These are phyloP conservation scores for Bujurquina vittata DNA, from an alignment of 2,113 vertebrate species.

Conservation along the genomic window DNA sequence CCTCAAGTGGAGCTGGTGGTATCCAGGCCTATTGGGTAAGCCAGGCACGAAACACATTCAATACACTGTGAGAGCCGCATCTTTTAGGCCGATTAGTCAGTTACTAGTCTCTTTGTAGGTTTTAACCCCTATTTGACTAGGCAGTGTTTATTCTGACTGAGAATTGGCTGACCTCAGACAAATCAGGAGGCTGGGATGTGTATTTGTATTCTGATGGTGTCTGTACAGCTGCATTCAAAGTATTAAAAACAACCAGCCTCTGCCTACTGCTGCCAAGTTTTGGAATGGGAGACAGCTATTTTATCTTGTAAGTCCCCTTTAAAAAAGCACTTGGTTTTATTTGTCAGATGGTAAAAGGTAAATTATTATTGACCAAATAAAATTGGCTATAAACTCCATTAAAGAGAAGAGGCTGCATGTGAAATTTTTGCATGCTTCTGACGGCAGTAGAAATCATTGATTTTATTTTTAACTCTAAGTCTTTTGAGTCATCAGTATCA, in stretches of 20 bases:
- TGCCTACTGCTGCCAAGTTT: conserved; percentile 30
- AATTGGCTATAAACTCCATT: not conserved
- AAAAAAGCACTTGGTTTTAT: conserved; percentile 41
- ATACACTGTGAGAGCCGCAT: rapidly evolving
- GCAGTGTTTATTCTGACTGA: conserved; percentile 21
- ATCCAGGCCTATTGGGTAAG: conserved; percentile 99
- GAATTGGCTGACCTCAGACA: conserved; percentile 22
- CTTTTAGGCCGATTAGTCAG: not conserved
- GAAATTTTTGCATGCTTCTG: not conserved
- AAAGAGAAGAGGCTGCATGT: not conserved
- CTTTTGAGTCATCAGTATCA: not conserved
- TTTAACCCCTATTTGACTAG: not conserved
- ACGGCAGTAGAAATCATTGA: not conserved
- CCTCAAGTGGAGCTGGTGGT: conserved; percentile 99
- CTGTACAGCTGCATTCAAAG: conserved; percentile 1
- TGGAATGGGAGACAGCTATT: conserved; percentile 5
- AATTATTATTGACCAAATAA: conserved; percentile 25
- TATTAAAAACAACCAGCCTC: conserved; percentile 22
- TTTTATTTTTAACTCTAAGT: not conserved
- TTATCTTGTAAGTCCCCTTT: conserved; percentile 27
- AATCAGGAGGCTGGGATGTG: not conserved
- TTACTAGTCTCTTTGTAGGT: not conserved
- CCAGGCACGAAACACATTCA: conserved; percentile 24
- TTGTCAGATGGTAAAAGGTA: conserved; percentile 20
- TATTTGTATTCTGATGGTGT: conserved; percentile 33